Base-by-base conservation (phyloP, 2,113 vertebrate genomes). In the Channa maculata region DNA sequence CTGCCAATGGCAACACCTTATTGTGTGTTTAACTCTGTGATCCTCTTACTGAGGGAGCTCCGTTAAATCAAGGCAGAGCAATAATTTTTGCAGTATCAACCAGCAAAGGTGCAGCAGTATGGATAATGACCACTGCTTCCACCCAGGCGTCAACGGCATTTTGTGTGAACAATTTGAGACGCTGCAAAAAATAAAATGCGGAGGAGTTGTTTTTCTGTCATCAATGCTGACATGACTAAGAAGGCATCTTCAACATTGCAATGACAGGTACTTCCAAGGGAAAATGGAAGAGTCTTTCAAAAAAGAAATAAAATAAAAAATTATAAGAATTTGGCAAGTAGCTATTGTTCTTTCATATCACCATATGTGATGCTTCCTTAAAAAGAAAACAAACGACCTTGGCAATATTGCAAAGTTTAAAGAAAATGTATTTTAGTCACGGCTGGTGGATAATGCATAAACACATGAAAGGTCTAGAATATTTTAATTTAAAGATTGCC, bases 11-110 rank as follows among this genome's bases (percentile, higher is more conserved):
- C 83, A 85, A 87, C 72, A 82, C 72, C 69, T 88, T 64, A 84
- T 86, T 92, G 90, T 88, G 86, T 83, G 79, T 91, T 91, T 91
- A 89, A 90, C 83, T 85, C 82, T 91, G 75, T 90, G 89, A 91
- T 88, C 84, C 84, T 89, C 81, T 82, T 86, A 82, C 54, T 34
- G 63, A 46, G 70, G 76, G 68, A 77, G 44, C 24, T 8, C 51
- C 3, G 61, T 64, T 77, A 58, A 77, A 54, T 78, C 65, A 52
- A 43, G 52, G 43, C 44, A 76, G 53, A 74, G 70, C 24, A 65
- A 75, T 57, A 77, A 24, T 39, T 37, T 54, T 37, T 68, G 36
- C 11, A 65, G 12, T 38, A 57, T 33, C n/a, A 74, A 66, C 33
- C 33, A 57, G 8, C 13, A 57, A 24, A 54, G 71, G 50, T 39